These are phyloP conservation scores for Sipha flava DNA, from an alignment of 1,140 invertebrate species.

Conservation along the genomic window DNA sequence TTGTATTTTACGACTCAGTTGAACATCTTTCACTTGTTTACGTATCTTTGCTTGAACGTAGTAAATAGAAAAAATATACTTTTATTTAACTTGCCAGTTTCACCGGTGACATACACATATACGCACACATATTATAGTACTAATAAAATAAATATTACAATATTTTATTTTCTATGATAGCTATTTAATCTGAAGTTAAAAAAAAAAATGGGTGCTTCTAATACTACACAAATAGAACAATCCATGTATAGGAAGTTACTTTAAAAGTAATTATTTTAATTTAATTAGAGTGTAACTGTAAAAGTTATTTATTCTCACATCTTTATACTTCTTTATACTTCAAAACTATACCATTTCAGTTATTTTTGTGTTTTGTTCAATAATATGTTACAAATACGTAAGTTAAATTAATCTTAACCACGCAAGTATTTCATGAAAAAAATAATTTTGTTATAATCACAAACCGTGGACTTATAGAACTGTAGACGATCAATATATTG, in stretches of 20 bases:
- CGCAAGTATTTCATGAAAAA: not conserved
- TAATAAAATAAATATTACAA: no score
- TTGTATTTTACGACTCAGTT: slow-evolving; percentile 12
- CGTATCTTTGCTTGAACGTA: not conserved
- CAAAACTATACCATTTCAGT: no score
- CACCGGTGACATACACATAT: not conserved
- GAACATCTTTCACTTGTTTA: slow-evolving; percentile 22
- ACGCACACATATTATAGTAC: no score
- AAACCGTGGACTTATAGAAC: no score
- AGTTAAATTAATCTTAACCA: not conserved
- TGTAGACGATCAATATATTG: no score
- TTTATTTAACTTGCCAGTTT: not conserved
- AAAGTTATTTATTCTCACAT: not conserved
- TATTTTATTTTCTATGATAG: no score
- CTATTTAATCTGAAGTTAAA: no score
- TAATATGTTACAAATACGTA: not conserved
- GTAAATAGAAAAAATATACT: not conserved
- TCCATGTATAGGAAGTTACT: no score
- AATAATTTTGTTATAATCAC: not conserved
- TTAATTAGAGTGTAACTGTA: no score
- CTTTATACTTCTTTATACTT: not conserved
- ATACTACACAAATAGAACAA: no score
- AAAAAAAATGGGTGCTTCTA: no score
- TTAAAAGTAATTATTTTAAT: no score
- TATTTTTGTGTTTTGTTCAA: not conserved